Percentiles rank a stretch among this genome's conserved stretches.
phyloP scores from a whole-genome alignment of 1,140 invertebrate genomes.

The Chironomus tepperi region DNA sequence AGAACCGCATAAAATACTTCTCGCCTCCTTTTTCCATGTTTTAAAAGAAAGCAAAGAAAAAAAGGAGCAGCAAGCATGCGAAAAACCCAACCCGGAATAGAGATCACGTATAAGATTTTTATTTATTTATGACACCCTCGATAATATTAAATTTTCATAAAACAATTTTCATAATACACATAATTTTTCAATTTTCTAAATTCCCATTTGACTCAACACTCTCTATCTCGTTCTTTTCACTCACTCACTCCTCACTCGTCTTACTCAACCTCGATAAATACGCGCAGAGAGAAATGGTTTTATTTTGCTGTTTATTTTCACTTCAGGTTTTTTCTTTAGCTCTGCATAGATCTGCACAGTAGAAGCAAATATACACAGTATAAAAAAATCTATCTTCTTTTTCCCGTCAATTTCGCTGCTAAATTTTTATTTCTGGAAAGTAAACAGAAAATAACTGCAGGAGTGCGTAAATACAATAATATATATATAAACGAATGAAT shows the following conservation, averaged over 20 bases:
- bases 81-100: conserved; percentile 17
- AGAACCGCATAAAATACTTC: conserved; percentile 15
- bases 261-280: too few species aligned
- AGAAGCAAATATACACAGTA: not conserved
- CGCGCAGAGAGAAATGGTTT: not conserved
- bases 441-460: conserved; percentile 10
- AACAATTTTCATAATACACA: conserved; percentile 24
- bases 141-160: conserved; percentile 24
- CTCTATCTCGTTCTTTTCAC: not conserved
- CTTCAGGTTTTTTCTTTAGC: too few species aligned
- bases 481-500: not conserved
- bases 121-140: conserved; percentile 23
- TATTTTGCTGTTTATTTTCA: conserved; percentile 17
- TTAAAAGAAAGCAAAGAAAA: not conserved
- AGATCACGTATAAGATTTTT: conserved; percentile 21
- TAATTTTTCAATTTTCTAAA: conserved; percentile 24
- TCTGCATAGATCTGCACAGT: too few species aligned
- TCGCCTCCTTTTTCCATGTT: conserved; percentile 12
- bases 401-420: not conserved
- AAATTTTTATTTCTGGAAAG: not conserved
- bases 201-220: conserved; percentile 9
- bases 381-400: not conserved
- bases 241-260: not conserved
- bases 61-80: not conserved
- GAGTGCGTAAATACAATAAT: not conserved